Base-by-base conservation (phyloP, 2,888 invertebrate species). In the Lymantria dispar region DNA sequence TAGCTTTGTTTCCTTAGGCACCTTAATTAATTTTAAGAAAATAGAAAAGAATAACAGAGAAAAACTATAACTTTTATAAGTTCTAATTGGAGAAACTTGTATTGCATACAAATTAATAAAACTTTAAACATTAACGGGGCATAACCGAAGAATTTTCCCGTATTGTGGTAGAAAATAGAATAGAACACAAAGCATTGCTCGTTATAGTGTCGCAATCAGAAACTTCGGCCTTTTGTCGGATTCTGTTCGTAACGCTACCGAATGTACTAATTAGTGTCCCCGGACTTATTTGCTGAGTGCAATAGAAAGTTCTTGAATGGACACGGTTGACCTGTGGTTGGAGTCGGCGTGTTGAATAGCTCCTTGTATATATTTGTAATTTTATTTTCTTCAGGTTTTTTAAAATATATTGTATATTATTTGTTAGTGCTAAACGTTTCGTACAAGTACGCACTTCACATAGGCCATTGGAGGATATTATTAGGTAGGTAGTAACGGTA, bases 261-360 rank as follows among this genome's bases (percentile, higher is more conserved):
- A 84, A 86, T 82, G 85, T 79, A 77, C 86, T 87, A 88, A 88
- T 88, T 88, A 87, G 85, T 78, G 76, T 79, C 76, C 73, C 54
- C 51, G 53, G 60, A 66, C 58, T 66, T 67, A 84, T 85, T 86
- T 80, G 81, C 76, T 62, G 79, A 82, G 80, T 77, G 77, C 78
- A 76, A 78, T 80, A 75, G 75, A 84, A 85, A 84, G 81, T 85
- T 84, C 67, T 64, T 50, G 69, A 65, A 64, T 60, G 67, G 71
- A 71, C 64, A 70, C 64, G 68, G 72, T 69, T 76, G 78, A 80
- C 78, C 79, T 65, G 69, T 56, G 73, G 71, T 73, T 60, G 65
- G 47, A 60, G 56, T 49, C 50, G 50, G 50, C 50, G 67, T 66
- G 67, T 63, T 78, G 70, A 73, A 76, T 75, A 71, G 72, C 70